These are phyloP conservation scores for Ptilorrhoa leucosticta DNA, from an alignment of 2,113 vertebrate species.

Conservation along the genomic window DNA sequence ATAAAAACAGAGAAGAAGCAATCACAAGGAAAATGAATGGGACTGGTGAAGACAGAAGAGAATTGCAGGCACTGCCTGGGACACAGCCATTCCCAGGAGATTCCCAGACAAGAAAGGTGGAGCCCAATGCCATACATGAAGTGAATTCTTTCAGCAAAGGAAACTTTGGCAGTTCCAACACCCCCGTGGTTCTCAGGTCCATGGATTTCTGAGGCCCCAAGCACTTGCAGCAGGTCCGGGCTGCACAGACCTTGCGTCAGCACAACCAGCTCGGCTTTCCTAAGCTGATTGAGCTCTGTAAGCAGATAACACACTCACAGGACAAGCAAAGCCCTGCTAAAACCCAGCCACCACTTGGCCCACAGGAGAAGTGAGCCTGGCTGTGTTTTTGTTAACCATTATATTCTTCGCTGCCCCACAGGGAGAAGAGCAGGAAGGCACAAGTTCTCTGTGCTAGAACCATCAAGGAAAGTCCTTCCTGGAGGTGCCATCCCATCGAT, in stretches of 20 bases:
- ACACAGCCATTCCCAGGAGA: neutral
- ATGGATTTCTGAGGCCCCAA: neutral
- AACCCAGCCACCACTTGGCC: neutral
- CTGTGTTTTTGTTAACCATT: neutral
- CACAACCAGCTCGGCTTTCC: constrained; percentile 15
- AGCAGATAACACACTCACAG: constrained; percentile 43
- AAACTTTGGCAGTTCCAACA: neutral
- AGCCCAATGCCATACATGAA: neutral
- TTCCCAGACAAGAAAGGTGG: neutral
- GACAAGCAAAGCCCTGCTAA: constrained; percentile 43
- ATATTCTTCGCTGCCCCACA: neutral
- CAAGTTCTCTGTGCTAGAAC: neutral
- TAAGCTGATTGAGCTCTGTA: constrained; percentile 26
- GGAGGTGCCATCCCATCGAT: neutral
- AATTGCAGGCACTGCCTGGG: neutral
- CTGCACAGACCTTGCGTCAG: constrained; percentile 8
- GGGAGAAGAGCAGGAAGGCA: neutral
- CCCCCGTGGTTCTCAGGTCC: neutral
- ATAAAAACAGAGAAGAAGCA: neutral
- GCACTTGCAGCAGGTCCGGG: neutral
- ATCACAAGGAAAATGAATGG: neutral
- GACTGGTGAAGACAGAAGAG: neutral
- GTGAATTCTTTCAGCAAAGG: neutral
- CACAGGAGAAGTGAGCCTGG: neutral
- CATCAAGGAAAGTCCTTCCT: neutral